Evolutionary conservation across 2,113 vertebrate genomes (phyloP).

Genomic region (Strigops habroptila): DNA sequence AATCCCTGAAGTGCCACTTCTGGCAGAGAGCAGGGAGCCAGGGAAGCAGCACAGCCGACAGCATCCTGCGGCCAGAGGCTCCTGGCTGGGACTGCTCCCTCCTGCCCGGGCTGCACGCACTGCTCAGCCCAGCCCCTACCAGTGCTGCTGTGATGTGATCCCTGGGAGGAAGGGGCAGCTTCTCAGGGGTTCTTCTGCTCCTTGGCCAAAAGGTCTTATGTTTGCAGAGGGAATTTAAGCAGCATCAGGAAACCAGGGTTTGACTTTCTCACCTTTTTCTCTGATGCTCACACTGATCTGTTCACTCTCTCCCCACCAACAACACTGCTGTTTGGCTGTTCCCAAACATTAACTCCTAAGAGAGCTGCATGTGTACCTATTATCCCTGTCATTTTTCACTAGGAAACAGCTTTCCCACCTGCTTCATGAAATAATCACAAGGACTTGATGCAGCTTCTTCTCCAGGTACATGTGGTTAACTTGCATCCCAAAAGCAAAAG

Average conservation of each 20-base stretch:
- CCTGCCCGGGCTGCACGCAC: not conserved
- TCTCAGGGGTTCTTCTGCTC: not conserved
- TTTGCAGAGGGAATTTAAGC: not conserved
- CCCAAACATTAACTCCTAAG: not conserved
- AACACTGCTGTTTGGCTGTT: not conserved
- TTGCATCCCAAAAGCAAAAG: not conserved
- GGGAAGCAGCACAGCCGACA: not conserved
- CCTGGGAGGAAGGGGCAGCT: not conserved
- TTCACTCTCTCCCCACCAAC: not conserved
- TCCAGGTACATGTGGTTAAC: not conserved
- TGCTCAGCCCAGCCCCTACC: not conserved
- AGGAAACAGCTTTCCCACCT: not conserved
- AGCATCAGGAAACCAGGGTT: not conserved
- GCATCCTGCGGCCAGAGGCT: not conserved
- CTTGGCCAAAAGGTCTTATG: not conserved
- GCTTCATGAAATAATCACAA: not conserved
- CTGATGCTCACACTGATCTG: not conserved
- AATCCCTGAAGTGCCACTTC: not conserved
- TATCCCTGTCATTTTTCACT: not conserved
- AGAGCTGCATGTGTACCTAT: not conserved
- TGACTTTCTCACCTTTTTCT: not conserved
- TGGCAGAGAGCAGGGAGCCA: not conserved
- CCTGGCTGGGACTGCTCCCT: not conserved
- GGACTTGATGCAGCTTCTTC: not conserved
- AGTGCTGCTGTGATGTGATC: not conserved